Evolutionary conservation across 2,113 vertebrate species (phyloP), one percentile per base, ranked within the genome.

Genomic region (Micronycteris hirsuta): DNA sequence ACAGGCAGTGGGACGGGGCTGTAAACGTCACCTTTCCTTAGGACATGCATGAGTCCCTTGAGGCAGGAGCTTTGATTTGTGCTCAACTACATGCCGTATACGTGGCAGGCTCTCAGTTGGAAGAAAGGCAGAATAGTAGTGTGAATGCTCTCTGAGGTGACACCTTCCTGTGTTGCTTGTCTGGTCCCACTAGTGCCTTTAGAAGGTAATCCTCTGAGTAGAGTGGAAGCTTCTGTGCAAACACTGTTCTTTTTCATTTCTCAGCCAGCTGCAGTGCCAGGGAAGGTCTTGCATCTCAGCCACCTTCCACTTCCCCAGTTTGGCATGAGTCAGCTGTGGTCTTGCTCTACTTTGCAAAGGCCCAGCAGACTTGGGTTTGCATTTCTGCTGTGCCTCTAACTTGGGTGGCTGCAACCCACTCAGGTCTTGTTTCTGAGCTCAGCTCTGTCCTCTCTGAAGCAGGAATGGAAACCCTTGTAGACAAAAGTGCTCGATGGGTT

Each of bases 391-490:
- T 68, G 7, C 43, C 28, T 0, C 52, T 45, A 7, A 2, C 68
- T 19, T 1, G 0, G 38, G 15, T 54, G 12, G 3, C 0, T 0
- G 3, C 41, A 12, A 15, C 68, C 16, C 5, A 1, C 47, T 58
- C 8, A 24, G 45, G 1, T 41, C 49, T n/a, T 9, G 2, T 76
- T 38, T 76, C 49, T 43, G 68, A 76, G 58, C 77, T 58, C 47
- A 28, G 71, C 58, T 43, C 22, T 20, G 47, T 13, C 22, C 7
- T 45, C 89, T 88, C 36, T 49, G 38, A 87, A 45, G 52, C 17
- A 80, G 41, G 17, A 36, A 71, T 41, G 49, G 47, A 80, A 80
- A 61, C n/a, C 61, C 31, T 76, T 43, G 47, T 52, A 56, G 38
- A 58, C 26, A 9, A 19, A 70, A 20, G 58, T 45, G 19, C 43